phyloP scores from a whole-genome alignment of 2,113 vertebrate genomes.

The Chloropsis cyanopogon region DNA sequence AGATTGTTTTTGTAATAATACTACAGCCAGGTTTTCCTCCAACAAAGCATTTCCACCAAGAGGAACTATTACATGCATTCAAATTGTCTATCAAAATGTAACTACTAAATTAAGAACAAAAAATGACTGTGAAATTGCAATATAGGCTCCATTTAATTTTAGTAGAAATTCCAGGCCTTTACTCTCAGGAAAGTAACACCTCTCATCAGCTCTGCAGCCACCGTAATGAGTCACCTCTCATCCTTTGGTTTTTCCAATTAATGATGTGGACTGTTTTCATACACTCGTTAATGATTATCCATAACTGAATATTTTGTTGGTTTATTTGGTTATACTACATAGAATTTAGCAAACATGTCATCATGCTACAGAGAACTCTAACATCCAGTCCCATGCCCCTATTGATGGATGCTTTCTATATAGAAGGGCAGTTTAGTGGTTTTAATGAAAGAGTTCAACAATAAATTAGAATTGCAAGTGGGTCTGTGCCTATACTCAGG shows the following conservation, averaged over 20 bases:
- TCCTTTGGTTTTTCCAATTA: conserved; percentile 36
- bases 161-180: conserved; percentile 14
- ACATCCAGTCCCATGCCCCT: not conserved
- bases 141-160: conserved; percentile 50
- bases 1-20: not conserved
- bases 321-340: not conserved
- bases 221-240: not conserved
- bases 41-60: not conserved
- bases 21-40: not conserved
- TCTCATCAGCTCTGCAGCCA: conserved; percentile 34
- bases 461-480: not conserved
- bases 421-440: not conserved
- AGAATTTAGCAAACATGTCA: conserved; percentile 9
- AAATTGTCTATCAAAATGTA: conserved; percentile 48
- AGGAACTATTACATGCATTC: conserved; percentile 14
- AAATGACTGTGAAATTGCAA: conserved; percentile 64
- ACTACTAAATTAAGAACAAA: conserved; percentile 65
- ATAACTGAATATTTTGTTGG: not conserved
- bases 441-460: not conserved
- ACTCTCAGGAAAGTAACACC: conserved; percentile 42
- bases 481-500: not conserved
- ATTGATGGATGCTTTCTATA: not conserved
- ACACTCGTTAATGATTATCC: not conserved
- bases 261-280: conserved; percentile 22
- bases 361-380: not conserved